Evolutionary conservation across 1,140 invertebrate genomes (phyloP).

Genomic region (Nylanderia fulva): DNA sequence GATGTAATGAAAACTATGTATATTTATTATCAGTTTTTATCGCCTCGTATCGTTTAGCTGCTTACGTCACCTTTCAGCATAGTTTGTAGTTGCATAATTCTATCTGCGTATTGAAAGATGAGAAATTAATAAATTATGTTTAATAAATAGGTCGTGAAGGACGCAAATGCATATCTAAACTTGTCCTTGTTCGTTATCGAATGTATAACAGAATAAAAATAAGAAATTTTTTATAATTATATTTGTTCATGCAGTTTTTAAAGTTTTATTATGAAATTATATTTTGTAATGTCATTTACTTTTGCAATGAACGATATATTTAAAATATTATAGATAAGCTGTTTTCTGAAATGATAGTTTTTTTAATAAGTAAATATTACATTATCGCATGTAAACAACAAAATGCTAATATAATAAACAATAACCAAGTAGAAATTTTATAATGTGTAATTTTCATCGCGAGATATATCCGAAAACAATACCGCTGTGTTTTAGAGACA

Average conservation of each 20-base stretch:
- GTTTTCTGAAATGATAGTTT: not conserved
- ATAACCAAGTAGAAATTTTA: not conserved
- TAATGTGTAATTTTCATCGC: not conserved
- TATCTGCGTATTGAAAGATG: not conserved
- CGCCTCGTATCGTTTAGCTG: not conserved
- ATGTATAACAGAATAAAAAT: not conserved
- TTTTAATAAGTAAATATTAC: not conserved
- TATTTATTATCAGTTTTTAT: not conserved
- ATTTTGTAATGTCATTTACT: not conserved
- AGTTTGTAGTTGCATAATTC: not conserved
- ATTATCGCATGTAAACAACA: not conserved
- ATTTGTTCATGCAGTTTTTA: not conserved
- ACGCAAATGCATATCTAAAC: not conserved
- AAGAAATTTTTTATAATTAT: not conserved
- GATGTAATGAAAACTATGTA: conserved; percentile 72
- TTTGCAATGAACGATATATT: not conserved
- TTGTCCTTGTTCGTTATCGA: not conserved
- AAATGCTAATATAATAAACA: not conserved
- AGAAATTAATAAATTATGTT: not conserved
- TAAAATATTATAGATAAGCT: not conserved
- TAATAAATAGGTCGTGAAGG: not conserved
- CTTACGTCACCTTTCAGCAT: not conserved
- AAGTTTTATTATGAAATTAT: not conserved
- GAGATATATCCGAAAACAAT: conserved; percentile 1
- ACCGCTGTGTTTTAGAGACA: no score